phyloP scores from a whole-genome alignment of 2,888 invertebrate genomes.

The Sinodicranocentrus sp. region DNA sequence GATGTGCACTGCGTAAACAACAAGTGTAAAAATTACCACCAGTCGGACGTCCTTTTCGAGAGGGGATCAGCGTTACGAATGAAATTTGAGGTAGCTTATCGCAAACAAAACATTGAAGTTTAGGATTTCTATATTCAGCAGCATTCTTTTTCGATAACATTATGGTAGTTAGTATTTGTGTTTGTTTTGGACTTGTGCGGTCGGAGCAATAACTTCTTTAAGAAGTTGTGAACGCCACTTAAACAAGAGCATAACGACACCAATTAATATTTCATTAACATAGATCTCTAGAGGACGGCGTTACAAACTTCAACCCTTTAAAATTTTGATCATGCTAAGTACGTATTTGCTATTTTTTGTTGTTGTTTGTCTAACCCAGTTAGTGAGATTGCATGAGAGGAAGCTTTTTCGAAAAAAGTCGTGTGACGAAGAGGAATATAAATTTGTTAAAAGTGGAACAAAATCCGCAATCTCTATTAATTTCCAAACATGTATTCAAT shows the following conservation, averaged over 20 bases:
- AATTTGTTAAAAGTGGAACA: not conserved
- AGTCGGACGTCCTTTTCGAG: not conserved
- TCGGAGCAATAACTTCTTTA: constrained; percentile 15
- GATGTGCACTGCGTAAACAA: not conserved
- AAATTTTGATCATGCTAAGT: too few species aligned
- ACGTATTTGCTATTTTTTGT: not conserved
- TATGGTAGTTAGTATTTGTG: too few species aligned
- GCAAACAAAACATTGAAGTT: too few species aligned
- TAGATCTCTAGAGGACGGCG: too few species aligned
- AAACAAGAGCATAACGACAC: constrained; percentile 11
- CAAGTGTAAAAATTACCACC: not conserved
- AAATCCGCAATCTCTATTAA: not conserved
- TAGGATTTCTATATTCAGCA: too few species aligned
- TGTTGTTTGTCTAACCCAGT: constrained; percentile 8
- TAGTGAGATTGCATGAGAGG: not conserved
- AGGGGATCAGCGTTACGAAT: not conserved
- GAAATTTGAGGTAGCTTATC: not conserved
- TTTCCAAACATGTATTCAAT: constrained; percentile 6
- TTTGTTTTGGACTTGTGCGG: not conserved
- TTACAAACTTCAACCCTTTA: not conserved
- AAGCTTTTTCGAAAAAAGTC: too few species aligned
- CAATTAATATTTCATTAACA: constrained; percentile 51
- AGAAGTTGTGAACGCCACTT: not conserved
- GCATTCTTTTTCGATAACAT: not conserved
- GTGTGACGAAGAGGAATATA: not conserved